Conservation (phyloP, 1,140 invertebrate species). For the Elymnias hypermnestra region DNA sequence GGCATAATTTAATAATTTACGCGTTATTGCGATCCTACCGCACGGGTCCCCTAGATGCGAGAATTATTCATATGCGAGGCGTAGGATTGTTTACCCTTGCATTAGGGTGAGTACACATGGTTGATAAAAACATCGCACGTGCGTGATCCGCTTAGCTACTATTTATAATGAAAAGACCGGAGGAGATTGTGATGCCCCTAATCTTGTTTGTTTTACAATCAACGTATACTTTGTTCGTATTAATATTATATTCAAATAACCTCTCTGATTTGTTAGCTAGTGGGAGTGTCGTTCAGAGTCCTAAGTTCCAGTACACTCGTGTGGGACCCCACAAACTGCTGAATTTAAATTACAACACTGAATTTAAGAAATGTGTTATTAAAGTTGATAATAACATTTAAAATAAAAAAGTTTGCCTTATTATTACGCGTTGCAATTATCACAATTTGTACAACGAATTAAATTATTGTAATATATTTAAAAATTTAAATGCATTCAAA, state of each 20-base stretch:
- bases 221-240: not conserved
- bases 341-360: too few relatives aligned
- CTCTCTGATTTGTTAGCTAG: too few relatives aligned
- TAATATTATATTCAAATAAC: not conserved
- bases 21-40: constrained; percentile 53
- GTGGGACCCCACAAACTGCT: too few relatives aligned
- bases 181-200: constrained; percentile 30
- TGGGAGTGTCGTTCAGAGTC: too few relatives aligned
- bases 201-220: constrained; percentile 49
- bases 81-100: constrained; percentile 57
- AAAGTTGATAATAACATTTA: too few relatives aligned
- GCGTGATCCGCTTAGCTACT: constrained; percentile 62
- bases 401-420: too few relatives aligned
- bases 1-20: constrained; percentile 66
- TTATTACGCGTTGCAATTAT: too few relatives aligned
- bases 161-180: constrained; percentile 53
- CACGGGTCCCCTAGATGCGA: constrained; percentile 37
- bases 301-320: too few relatives aligned
- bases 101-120: constrained; percentile 37
- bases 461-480: too few relatives aligned
- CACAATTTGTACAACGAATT: too few relatives aligned
- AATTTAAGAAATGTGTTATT: too few relatives aligned
- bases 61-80: constrained; percentile 64
- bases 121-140: constrained; percentile 70
- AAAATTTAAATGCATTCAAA: too few relatives aligned